These are phyloP conservation scores for Euzophera pinguis DNA, from an alignment of 2,888 invertebrate species.

Conservation along the genomic window DNA sequence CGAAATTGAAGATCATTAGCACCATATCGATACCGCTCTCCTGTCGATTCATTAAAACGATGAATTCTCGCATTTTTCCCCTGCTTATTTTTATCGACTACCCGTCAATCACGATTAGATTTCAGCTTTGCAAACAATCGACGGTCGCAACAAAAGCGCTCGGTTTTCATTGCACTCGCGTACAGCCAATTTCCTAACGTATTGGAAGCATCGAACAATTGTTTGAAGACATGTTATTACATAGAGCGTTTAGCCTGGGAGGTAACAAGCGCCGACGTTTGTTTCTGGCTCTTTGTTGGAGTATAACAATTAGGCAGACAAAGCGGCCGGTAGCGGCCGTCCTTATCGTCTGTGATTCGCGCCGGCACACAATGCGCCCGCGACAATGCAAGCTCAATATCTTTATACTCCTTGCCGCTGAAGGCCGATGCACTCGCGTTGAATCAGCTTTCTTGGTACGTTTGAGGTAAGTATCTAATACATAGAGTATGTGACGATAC, in stretches of 20 bases:
- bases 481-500: conserved; percentile 24
- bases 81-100: conserved; percentile 44
- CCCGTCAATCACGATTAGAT: conserved; percentile 51
- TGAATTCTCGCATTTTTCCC: conserved; percentile 48
- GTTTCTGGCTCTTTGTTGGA: conserved; percentile 72
- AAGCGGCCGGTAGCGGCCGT: conserved; percentile 52
- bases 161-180: conserved; percentile 46
- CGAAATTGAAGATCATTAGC: conserved; percentile 75
- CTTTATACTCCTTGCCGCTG: conserved; percentile 64
- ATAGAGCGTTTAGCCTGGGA: conserved; percentile 63
- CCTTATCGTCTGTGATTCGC: conserved; percentile 56
- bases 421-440: conserved; percentile 67
- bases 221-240: conserved; percentile 75
- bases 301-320: conserved; percentile 73
- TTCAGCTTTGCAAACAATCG: conserved; percentile 33
- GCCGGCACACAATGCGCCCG: conserved; percentile 50
- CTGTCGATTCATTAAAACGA: conserved; percentile 59
- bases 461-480: conserved; percentile 31
- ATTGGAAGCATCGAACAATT: conserved; percentile 66
- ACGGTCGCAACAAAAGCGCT: conserved; percentile 46
- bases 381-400: conserved; percentile 73
- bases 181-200: conserved; percentile 71
- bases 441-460: conserved; percentile 56
- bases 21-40: conserved; percentile 53
- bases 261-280: conserved; percentile 64